phyloP scores from a whole-genome alignment of 2,888 invertebrate species.

The Hydropsyche betteni region DNA sequence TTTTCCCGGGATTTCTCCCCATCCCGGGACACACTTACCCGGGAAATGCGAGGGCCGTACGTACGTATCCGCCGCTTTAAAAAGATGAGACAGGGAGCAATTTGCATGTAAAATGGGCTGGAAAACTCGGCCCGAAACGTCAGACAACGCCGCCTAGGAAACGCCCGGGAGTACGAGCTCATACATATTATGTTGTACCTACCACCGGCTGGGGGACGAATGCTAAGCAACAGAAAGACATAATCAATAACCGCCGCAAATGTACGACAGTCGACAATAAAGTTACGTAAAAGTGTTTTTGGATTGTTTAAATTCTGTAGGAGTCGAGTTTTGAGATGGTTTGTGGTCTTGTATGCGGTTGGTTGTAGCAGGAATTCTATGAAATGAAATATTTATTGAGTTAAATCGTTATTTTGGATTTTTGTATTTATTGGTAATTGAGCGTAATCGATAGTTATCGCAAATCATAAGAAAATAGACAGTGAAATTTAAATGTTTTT shows the following conservation, averaged over 20 bases:
- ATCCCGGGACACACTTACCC: neutral
- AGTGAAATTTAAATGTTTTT: no score
- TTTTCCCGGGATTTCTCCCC: conserved; percentile 10
- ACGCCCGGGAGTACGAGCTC: conserved; percentile 3
- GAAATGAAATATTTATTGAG: no score
- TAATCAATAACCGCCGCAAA: conserved; percentile 12
- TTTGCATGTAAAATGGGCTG: conserved; percentile 41
- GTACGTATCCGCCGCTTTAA: conserved; percentile 40
- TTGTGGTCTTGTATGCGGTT: no score
- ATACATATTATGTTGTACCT: neutral
- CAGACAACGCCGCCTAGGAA: conserved; percentile 36
- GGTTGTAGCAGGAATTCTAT: no score
- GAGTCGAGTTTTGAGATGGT: neutral
- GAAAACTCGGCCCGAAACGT: conserved; percentile 39
- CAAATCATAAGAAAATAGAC: no score
- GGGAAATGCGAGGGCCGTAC: conserved; percentile 1
- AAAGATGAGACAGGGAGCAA: conserved; percentile 40
- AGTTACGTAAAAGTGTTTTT: conserved; percentile 5
- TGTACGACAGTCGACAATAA: neutral
- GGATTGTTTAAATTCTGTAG: neutral
- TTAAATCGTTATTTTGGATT: no score
- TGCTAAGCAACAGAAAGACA: conserved; percentile 31
- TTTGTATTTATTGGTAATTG: no score
- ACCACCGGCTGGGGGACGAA: conserved; percentile 8
- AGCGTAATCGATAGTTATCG: no score